These are phyloP conservation scores for Thryonomys swinderianus DNA, from an alignment of 2,113 vertebrate species.

Conservation along the genomic window DNA sequence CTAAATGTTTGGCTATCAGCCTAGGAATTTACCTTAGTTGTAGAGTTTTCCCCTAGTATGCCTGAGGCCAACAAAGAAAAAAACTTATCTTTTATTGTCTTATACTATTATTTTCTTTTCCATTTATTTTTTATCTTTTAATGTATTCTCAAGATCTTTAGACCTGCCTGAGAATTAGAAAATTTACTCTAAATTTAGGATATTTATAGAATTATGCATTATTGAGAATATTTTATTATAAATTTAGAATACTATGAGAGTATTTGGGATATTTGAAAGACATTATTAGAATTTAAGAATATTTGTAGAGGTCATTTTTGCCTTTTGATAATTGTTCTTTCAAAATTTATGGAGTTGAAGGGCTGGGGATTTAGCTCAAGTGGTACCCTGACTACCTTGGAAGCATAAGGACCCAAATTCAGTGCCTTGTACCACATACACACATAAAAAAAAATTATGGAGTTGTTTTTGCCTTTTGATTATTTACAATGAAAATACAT, in stretches of 20 bases:
- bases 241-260: neutral
- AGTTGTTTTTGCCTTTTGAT: neutral
- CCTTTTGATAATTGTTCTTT: neutral
- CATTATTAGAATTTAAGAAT: neutral
- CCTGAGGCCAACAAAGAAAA: neutral
- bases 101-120: neutral
- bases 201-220: neutral
- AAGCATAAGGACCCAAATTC: too few species aligned
- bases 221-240: neutral
- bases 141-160: neutral
- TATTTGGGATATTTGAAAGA: neutral
- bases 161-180: neutral
- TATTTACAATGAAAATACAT: neutral
- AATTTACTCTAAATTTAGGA: neutral
- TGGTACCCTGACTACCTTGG: too few species aligned
- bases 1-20: neutral
- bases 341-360: too few species aligned
- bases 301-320: too few species aligned
- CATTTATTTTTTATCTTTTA: neutral
- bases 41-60: neutral
- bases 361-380: too few species aligned
- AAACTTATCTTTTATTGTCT: neutral
- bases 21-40: neutral
- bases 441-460: too few species aligned
- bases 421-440: too few species aligned